Conservation (phyloP, 1,140 invertebrate species). For the Achroia grisella region DNA sequence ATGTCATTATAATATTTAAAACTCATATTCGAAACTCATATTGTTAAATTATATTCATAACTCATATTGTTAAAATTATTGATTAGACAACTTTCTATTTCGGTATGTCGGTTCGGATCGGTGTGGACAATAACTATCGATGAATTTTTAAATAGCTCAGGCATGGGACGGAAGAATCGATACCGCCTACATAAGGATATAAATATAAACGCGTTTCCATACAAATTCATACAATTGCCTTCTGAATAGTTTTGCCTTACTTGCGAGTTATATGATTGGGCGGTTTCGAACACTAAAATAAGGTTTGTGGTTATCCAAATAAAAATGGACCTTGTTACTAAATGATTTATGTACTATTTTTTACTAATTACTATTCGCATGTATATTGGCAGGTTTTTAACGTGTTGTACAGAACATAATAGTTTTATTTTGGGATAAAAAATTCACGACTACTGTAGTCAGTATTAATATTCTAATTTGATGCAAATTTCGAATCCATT, state of each 20-base stretch:
- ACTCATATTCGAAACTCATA: neutral
- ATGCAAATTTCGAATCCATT: no score
- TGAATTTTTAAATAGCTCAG: slow-evolving; percentile 65
- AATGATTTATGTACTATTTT: no score
- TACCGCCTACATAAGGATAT: slow-evolving; percentile 47
- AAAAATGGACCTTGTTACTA: no score
- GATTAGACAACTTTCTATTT: slow-evolving; percentile 22
- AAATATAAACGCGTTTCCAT: slow-evolving; percentile 17
- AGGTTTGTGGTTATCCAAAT: no score
- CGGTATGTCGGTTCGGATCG: slow-evolving; percentile 34
- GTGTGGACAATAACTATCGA: slow-evolving; percentile 48
- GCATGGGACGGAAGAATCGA: slow-evolving; percentile 65
- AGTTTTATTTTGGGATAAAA: no score
- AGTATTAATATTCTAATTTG: no score
- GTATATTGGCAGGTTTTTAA: no score
- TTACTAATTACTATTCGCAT: no score
- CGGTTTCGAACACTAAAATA: slow-evolving; percentile 4
- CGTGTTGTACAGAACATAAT: no score
- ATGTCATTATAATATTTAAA: neutral
- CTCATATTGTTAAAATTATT: neutral
- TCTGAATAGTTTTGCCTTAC: slow-evolving; percentile 11
- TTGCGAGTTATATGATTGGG: neutral
- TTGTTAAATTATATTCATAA: slow-evolving; percentile 1
- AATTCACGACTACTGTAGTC: no score
- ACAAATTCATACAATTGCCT: slow-evolving; percentile 11